These are phyloP conservation scores for Euzetes globulus DNA, from an alignment of 2,888 invertebrate genomes.

Conservation along the genomic window DNA sequence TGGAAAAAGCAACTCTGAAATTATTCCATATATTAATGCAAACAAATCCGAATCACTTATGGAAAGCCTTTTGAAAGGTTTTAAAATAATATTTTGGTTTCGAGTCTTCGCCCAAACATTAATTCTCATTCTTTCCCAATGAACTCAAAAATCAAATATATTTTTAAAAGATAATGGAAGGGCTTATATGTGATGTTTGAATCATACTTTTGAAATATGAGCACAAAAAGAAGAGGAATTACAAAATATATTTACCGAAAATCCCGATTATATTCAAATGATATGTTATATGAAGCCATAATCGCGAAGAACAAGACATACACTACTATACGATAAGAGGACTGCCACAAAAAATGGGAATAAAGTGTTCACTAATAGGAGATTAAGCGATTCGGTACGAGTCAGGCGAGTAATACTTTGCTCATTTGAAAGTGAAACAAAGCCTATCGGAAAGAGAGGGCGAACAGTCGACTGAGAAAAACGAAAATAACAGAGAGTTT, in stretches of 20 bases:
- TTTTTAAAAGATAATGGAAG: neutral
- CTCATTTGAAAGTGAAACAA: slow-evolving; percentile 29
- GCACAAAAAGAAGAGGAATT: neutral
- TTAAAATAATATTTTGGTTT: neutral
- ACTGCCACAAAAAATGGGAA: slow-evolving; percentile 21
- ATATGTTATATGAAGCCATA: slow-evolving; percentile 4
- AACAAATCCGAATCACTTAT: neutral
- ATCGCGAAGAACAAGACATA: slow-evolving; percentile 4
- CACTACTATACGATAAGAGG: neutral
- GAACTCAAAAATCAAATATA: neutral
- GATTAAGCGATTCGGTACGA: slow-evolving; percentile 24
- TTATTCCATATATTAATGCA: too few relatives aligned
- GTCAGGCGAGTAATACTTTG: slow-evolving; percentile 19
- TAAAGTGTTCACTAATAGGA: slow-evolving; percentile 30
- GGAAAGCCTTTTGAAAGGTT: neutral
- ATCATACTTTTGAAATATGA: neutral
- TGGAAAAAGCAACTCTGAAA: too few relatives aligned
- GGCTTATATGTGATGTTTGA: neutral
- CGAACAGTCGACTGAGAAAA: neutral
- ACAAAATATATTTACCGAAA: slow-evolving; percentile 12
- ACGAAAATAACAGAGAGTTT: neutral
- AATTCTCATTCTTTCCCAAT: neutral
- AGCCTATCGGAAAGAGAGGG: neutral
- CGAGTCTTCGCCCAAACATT: neutral
- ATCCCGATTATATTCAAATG: slow-evolving; percentile 15